Conservation (phyloP, 2,113 vertebrate genomes). For the Prionailurus viverrinus region DNA sequence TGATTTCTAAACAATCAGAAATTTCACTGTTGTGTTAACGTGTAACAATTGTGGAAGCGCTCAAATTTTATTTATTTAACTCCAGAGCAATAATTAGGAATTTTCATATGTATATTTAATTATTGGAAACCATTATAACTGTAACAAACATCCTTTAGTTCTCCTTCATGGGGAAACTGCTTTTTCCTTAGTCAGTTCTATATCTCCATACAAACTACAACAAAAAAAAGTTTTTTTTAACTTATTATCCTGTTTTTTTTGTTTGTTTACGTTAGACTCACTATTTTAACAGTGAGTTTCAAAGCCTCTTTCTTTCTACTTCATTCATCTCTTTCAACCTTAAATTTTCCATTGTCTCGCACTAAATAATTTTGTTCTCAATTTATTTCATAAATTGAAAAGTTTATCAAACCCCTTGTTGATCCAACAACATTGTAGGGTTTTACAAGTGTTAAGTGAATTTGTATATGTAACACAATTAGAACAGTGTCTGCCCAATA, state of each 20-base stretch:
- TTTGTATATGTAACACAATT: not conserved
- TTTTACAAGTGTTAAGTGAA: not conserved
- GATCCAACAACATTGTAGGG: not conserved
- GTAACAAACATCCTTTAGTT: not conserved
- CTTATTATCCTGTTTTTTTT: not conserved
- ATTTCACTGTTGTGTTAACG: not conserved
- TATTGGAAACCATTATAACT: not conserved
- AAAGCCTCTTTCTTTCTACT: not conserved
- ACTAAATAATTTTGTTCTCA: not conserved
- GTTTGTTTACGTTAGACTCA: not conserved
- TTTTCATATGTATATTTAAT: not conserved
- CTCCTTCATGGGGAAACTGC: not conserved
- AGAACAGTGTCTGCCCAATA: not conserved
- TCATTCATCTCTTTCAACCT: not conserved
- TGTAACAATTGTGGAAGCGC: not conserved
- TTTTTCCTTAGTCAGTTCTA: not conserved
- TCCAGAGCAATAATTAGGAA: not conserved
- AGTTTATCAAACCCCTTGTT: not conserved
- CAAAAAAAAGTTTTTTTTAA: not conserved
- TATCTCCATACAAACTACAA: not conserved
- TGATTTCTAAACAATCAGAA: not conserved
- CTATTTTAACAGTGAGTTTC: not conserved
- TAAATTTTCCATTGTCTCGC: not conserved
- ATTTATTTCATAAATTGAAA: not conserved
- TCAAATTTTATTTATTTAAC: slow-evolving; percentile 21